A percentile compares a stretch with the other conserved stretches of the same genome.
Conservation (phyloP, 2,113 vertebrate species). For the Nyctereutes procyonoides region DNA sequence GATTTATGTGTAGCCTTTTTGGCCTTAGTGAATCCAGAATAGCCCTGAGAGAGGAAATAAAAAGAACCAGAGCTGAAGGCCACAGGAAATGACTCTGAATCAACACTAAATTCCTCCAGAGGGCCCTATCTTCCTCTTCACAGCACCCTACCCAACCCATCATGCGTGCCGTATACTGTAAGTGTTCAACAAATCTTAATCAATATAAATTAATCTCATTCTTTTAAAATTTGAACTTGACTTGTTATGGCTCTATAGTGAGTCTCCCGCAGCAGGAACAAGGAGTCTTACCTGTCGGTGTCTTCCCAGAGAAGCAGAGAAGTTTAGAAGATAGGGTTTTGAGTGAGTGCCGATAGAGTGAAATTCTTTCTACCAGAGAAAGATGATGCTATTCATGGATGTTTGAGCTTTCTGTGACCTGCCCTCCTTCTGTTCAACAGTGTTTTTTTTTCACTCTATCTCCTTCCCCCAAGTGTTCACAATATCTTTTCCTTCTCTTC, state of each 20-base stretch:
- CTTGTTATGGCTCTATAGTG: neutral
- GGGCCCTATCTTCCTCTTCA: neutral
- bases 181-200: neutral
- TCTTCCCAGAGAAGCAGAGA: neutral
- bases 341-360: rapidly evolving
- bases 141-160: neutral
- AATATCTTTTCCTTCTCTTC: neutral
- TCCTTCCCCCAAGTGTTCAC: neutral
- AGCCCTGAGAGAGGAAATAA: neutral
- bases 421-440: rapidly evolving
- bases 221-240: neutral
- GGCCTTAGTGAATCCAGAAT: neutral
- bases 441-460: neutral
- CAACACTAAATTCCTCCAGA: neutral
- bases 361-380: neutral
- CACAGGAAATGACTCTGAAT: neutral
- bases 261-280: neutral
- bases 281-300: neutral
- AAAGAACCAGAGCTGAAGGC: neutral
- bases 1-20: neutral
- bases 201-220: neutral
- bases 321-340: neutral
- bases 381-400: rapidly evolving
- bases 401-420: neutral
- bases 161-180: neutral